Conservation (phyloP, 2,797 vertebrate genomes). For the Halcyon smyrnensis region DNA sequence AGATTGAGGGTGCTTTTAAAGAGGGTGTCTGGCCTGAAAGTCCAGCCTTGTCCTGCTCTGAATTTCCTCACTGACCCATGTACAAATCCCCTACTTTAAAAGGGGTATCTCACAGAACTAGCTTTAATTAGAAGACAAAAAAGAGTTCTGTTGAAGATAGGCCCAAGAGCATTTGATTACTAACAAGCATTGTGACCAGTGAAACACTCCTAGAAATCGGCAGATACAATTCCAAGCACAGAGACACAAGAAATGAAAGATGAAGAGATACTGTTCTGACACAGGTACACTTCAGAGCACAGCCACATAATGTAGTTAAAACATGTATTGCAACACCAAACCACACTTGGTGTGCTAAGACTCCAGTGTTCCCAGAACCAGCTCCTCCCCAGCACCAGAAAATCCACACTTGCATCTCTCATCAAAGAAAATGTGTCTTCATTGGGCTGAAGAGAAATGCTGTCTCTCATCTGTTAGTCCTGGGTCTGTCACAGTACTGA, state of each 20-base stretch:
- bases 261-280: neutral
- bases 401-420: neutral
- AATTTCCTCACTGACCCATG: neutral
- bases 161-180: neutral
- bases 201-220: neutral
- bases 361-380: neutral
- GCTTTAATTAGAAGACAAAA: neutral
- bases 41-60: neutral
- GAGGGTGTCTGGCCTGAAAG: neutral
- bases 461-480: neutral
- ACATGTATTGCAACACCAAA: accelerated
- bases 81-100: neutral
- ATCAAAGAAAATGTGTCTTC: neutral
- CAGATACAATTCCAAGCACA: neutral
- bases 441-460: neutral
- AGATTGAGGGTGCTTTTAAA: neutral
- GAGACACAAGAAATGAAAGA: neutral
- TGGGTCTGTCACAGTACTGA: neutral
- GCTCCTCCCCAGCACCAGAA: neutral
- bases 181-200: neutral
- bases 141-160: neutral
- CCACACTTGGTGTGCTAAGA: neutral
- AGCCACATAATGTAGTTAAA: neutral
- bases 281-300: neutral
- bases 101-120: neutral